phyloP scores from a whole-genome alignment of 2,797 vertebrate species.

The Ctenosaura bakeri region DNA sequence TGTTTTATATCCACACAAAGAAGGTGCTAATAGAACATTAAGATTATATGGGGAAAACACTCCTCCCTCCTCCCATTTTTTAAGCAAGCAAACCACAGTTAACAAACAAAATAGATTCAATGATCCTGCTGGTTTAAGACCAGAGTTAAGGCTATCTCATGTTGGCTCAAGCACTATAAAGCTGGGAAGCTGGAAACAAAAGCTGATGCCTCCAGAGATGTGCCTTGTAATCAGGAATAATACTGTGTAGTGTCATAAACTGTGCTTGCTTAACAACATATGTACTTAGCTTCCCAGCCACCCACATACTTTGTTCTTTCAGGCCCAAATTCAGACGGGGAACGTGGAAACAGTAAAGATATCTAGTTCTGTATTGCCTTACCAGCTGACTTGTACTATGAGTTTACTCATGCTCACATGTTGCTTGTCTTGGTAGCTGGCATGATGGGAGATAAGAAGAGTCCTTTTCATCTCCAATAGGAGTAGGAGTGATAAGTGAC shows the following conservation, averaged over 20 bases:
- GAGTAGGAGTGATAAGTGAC: not conserved
- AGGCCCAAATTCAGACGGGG: not conserved
- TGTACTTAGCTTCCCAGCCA: not conserved
- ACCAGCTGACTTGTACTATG: not conserved
- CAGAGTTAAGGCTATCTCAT: not conserved
- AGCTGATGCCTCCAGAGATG: not conserved
- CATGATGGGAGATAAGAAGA: not conserved
- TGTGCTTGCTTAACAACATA: not conserved
- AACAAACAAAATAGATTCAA: not conserved
- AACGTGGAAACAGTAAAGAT: not conserved
- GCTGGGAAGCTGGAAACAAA: not conserved
- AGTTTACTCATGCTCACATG: not conserved
- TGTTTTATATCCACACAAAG: constrained; percentile 36
- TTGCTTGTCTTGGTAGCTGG: not conserved
- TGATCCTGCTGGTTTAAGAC: not conserved
- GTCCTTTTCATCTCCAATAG: not conserved
- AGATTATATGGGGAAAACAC: constrained; percentile 1
- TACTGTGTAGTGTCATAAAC: not conserved
- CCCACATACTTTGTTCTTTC: not conserved
- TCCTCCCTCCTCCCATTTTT: no score
- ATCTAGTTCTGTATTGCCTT: not conserved
- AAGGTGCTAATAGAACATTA: constrained; percentile 35
- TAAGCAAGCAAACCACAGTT: constrained; percentile 1
- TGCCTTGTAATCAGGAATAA: not conserved
- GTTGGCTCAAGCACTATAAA: no score